Conservation (phyloP, 30 jellyfish, hydroid and myxozoan genomes). For the Phacellophora camtschatica region DNA sequence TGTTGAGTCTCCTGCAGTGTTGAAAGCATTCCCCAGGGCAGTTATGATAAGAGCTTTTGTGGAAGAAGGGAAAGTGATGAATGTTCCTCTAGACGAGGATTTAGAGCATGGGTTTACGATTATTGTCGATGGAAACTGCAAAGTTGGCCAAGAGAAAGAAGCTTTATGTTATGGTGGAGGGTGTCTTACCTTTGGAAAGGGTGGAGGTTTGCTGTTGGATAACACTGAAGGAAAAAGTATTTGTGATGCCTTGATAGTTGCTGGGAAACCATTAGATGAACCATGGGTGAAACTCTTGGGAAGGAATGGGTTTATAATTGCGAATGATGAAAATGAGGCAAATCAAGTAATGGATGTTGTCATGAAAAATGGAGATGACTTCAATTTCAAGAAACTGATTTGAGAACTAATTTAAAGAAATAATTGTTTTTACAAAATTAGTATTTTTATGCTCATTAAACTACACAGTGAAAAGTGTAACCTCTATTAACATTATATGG, state of each 20-base stretch:
- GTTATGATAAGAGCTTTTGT: constrained; percentile 35
- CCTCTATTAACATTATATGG: too few relatives aligned
- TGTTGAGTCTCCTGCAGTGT: constrained; percentile 40
- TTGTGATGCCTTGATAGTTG: constrained; percentile 43
- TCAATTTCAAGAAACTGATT: neutral
- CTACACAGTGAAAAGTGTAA: too few relatives aligned
- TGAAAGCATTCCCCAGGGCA: constrained; percentile 50
- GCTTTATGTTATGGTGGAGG: constrained; percentile 12
- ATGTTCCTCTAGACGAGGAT: constrained; percentile 34
- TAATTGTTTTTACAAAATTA: too few relatives aligned
- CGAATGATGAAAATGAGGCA: constrained; percentile 47
- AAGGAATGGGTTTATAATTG: constrained; percentile 44
- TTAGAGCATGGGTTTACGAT: constrained; percentile 31
- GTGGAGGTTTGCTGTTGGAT: constrained; percentile 16
- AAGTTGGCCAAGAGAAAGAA: constrained; percentile 39
- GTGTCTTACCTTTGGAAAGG: constrained; percentile 9
- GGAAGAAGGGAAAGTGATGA: constrained; percentile 33
- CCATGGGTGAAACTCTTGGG: constrained; percentile 59
- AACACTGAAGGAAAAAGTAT: neutral
- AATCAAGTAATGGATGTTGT: constrained; percentile 19
- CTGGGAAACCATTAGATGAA: constrained; percentile 45
- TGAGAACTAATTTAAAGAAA: too few relatives aligned
- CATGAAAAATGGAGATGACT: constrained; percentile 3
- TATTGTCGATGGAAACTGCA: constrained; percentile 35
- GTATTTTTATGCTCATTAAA: too few relatives aligned